These are phyloP conservation scores for Marasmarcha lunaedactyla DNA, from an alignment of 2,888 invertebrate genomes.

Conservation along the genomic window DNA sequence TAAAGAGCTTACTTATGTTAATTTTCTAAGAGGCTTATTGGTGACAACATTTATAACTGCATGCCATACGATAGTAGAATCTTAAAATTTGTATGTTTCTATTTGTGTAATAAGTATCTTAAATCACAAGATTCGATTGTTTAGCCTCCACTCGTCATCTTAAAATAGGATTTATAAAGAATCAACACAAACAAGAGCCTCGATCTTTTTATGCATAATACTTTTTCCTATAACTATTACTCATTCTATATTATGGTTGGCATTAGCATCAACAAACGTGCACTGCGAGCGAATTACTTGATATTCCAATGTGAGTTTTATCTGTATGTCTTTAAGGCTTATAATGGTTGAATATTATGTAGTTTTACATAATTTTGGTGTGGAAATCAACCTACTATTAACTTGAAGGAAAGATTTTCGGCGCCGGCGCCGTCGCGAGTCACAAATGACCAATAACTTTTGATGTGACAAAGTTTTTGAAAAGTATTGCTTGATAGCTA, in stretches of 20 bases:
- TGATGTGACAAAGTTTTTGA: neutral
- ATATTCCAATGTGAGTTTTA: neutral
- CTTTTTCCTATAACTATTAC: neutral
- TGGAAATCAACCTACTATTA: constrained; percentile 1
- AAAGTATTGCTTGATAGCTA: no score
- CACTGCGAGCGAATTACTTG: neutral
- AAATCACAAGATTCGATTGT: no score
- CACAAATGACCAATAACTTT: neutral
- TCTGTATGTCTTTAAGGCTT: neutral
- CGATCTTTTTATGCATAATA: neutral
- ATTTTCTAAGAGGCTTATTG: constrained; percentile 1
- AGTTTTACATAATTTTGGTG: neutral
- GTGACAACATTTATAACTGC: neutral
- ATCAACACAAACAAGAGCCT: neutral
- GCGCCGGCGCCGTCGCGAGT: neutral
- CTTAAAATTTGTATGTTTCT: no score
- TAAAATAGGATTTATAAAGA: neutral
- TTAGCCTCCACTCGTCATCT: no score
- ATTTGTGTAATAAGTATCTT: no score
- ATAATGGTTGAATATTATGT: neutral
- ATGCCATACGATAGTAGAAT: no score
- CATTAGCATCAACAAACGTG: neutral
- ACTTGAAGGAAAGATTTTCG: neutral
- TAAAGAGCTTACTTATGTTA: constrained; percentile 1
- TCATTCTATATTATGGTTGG: neutral